Conservation (phyloP, 2,888 invertebrate genomes). For the Cancer borealis region DNA sequence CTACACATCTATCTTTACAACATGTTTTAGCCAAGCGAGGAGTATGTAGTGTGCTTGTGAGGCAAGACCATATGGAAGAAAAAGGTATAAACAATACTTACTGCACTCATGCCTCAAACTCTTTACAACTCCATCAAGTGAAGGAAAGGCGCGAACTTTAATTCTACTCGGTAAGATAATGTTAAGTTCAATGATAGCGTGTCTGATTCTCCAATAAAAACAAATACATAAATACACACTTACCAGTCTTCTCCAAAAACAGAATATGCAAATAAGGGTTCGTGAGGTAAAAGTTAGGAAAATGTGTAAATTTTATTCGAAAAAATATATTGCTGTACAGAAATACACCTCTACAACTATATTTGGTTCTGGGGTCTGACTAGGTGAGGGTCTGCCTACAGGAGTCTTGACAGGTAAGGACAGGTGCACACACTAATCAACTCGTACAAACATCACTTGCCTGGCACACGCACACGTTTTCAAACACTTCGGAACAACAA, state of each 20-base stretch:
- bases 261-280: background rate
- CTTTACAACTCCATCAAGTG: no score
- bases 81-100: no score
- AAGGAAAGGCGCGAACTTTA: background rate
- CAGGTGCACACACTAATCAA: conserved; percentile 33
- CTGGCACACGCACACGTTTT: background rate
- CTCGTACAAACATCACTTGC: conserved; percentile 26
- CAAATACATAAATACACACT: background rate
- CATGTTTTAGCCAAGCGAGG: no score
- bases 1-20: background rate
- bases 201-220: background rate
- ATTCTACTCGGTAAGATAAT: background rate
- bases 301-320: conserved; percentile 44
- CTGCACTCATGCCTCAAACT: no score
- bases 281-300: background rate
- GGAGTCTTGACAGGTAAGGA: background rate
- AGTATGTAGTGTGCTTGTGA: no score
- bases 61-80: no score
- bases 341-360: conserved; percentile 49
- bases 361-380: conserved; percentile 66
- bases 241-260: background rate
- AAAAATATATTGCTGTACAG: conserved; percentile 57
- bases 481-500: conserved; percentile 18
- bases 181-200: background rate
- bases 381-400: conserved; percentile 50